phyloP scores from a whole-genome alignment of 1,140 invertebrate genomes.

The Hermetia illucens region DNA sequence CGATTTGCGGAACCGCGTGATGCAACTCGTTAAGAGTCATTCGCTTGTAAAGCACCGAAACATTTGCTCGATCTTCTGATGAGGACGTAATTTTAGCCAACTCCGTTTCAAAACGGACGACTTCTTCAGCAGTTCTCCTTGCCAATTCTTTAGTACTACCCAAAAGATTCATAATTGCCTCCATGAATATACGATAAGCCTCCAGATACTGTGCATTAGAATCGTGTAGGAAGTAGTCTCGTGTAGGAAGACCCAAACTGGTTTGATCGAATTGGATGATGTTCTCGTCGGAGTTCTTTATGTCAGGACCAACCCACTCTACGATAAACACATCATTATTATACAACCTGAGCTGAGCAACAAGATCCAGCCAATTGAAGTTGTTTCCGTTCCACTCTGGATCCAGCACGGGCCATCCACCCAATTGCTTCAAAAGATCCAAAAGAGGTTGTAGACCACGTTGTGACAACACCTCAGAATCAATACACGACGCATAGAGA shows the following conservation, averaged over 20 bases:
- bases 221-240: conserved; percentile 69
- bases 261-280: conserved; percentile 83
- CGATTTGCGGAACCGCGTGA: conserved; percentile 52
- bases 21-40: conserved; percentile 58
- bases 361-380: conserved; percentile 63
- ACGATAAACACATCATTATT: conserved; percentile 71
- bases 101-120: conserved; percentile 71
- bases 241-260: conserved; percentile 67
- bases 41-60: conserved; percentile 58
- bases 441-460: conserved; percentile 56
- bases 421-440: conserved; percentile 53
- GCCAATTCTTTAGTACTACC: conserved; percentile 46
- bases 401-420: conserved; percentile 72
- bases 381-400: conserved; percentile 41
- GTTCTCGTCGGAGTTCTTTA: conserved; percentile 74
- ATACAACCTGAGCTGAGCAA: conserved; percentile 59
- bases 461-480: conserved; percentile 52
- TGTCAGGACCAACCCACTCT: conserved; percentile 76
- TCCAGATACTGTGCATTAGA: conserved; percentile 52
- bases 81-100: conserved; percentile 55
- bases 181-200: conserved; percentile 66
- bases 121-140: conserved; percentile 47
- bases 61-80: conserved; percentile 65
- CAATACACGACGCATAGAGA: conserved; percentile 74
- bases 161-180: conserved; percentile 50